Percentiles rank a stretch among this genome's conserved stretches.
These are phyloP conservation scores for Thysanoteuthis rhombus DNA, from an alignment of 2,888 invertebrate species.

Conservation along the genomic window DNA sequence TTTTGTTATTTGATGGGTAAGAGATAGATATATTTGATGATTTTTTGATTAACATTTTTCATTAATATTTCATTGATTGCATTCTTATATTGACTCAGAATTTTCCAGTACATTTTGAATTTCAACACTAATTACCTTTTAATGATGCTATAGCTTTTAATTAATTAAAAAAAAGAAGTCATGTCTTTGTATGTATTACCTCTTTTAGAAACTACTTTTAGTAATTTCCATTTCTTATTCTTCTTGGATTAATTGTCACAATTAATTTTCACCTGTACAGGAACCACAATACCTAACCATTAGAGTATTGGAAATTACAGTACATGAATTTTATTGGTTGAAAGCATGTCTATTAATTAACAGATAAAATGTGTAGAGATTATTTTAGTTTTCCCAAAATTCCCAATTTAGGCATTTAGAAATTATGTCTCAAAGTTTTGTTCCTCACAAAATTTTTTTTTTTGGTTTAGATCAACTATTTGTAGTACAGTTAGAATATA, in stretches of 20 bases:
- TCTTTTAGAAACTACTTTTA: too few species aligned
- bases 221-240: too few species aligned
- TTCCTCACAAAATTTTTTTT: not conserved
- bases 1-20: not conserved
- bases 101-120: not conserved
- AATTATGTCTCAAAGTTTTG: not conserved
- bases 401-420: not conserved
- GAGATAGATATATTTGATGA: not conserved
- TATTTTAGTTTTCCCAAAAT: not conserved
- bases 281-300: not conserved
- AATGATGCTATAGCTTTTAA: too few species aligned
- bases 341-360: not conserved
- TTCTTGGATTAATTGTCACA: not conserved
- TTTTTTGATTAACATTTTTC: too few species aligned
- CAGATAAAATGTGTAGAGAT: not conserved
- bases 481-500: not conserved
- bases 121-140: not conserved
- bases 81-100: not conserved
- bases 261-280: not conserved
- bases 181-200: too few species aligned
- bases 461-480: not conserved
- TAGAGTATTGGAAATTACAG: not conserved
- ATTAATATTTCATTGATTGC: too few species aligned
- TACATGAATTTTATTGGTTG: not conserved
- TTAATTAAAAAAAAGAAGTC: too few species aligned